Percentiles rank a stretch among this genome's conserved stretches.
phyloP scores from a whole-genome alignment of 1,140 invertebrate species.

The Drosophila tropicalis region DNA sequence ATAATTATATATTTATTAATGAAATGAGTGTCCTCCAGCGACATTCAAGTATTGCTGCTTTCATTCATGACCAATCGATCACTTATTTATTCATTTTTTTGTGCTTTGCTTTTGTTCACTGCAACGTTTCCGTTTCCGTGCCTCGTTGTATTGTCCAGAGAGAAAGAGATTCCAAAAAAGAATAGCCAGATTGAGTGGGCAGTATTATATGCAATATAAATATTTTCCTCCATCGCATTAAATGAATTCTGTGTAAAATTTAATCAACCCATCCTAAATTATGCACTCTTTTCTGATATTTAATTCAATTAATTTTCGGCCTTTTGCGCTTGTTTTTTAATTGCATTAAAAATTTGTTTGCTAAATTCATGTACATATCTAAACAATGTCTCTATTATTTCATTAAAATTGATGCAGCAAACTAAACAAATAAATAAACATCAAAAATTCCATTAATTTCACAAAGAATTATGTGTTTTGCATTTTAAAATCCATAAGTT shows the following conservation, averaged over 20 bases:
- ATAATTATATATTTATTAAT: conserved; percentile 26
- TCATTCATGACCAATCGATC: conserved; percentile 35
- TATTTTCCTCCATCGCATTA: conserved; percentile 49
- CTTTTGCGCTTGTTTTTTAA: conserved; percentile 48
- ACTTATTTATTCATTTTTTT: conserved; percentile 43
- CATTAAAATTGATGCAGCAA: conserved; percentile 18
- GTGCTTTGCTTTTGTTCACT: conserved; percentile 52
- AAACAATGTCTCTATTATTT: background rate
- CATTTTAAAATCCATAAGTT: no score
- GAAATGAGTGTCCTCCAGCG: conserved; percentile 4
- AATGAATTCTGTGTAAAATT: conserved; percentile 56
- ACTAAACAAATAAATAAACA: conserved; percentile 7
- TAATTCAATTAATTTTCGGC: conserved; percentile 45
- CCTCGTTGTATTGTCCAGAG: conserved; percentile 36
- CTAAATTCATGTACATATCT: conserved; percentile 17
- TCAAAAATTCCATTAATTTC: background rate
- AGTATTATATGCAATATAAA: background rate
- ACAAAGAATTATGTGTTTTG: background rate
- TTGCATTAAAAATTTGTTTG: conserved; percentile 62
- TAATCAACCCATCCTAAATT: conserved; percentile 57
- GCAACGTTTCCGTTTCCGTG: conserved; percentile 57
- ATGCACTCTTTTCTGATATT: conserved; percentile 52
- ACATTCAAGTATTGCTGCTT: conserved; percentile 6
- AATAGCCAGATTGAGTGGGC: background rate
- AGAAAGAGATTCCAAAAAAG: background rate